A percentile compares a stretch with the other conserved stretches of the same genome.
Conservation (phyloP, 2,797 vertebrate genomes). For the Megaceryle alcyon region DNA sequence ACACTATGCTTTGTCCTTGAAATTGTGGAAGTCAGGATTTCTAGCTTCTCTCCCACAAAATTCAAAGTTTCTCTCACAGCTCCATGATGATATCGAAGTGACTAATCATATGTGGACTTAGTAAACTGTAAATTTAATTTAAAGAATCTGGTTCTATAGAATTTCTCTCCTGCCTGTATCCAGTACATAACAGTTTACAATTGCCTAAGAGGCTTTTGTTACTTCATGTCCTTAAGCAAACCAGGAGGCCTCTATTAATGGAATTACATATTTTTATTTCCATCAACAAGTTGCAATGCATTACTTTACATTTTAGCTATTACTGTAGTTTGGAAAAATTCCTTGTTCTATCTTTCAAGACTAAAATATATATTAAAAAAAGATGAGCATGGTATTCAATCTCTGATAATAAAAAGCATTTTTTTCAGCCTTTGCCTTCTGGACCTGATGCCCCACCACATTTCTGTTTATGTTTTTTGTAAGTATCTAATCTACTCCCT, state of each 20-base stretch:
- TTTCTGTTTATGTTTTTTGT: not conserved
- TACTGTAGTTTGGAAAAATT: not conserved
- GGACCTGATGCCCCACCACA: not conserved
- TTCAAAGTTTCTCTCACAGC: not conserved
- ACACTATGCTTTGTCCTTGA: conserved; percentile 69
- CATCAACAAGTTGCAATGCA: not conserved
- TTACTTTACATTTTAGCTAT: not conserved
- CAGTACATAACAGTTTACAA: not conserved
- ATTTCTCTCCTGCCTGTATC: conserved; percentile 9
- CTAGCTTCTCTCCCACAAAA: not conserved
- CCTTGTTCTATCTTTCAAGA: not conserved
- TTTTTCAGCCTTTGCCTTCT: not conserved
- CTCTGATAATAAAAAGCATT: not conserved
- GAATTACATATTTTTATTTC: not conserved
- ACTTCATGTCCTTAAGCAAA: not conserved
- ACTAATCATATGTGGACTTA: conserved; percentile 19
- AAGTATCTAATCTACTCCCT: not conserved
- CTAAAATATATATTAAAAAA: not conserved
- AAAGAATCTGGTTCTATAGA: not conserved
- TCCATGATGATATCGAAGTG: not conserved
- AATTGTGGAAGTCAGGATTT: conserved; percentile 40
- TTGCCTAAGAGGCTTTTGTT: not conserved
- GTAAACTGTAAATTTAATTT: conserved; percentile 60
- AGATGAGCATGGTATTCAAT: not conserved
- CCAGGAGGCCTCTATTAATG: not conserved